Conservation (phyloP, 2,888 invertebrate genomes). For the Amblyjoppa proteus region DNA sequence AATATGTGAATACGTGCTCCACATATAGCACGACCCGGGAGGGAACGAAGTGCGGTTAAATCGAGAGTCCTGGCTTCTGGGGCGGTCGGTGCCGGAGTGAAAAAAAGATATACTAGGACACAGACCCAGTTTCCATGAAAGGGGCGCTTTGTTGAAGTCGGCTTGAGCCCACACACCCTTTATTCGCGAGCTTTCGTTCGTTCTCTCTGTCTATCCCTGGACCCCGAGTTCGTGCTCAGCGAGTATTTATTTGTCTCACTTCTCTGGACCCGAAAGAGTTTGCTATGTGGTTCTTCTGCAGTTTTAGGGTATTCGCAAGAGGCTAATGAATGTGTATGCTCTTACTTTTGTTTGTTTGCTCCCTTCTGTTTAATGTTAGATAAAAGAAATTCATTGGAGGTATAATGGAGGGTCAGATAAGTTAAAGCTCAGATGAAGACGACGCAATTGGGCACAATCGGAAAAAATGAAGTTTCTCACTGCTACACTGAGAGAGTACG, state of each 20-base stretch:
- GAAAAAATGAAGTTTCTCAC: too few species aligned
- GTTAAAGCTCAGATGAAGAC: too few species aligned
- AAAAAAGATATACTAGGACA: conserved; percentile 29
- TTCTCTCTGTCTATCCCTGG: conserved; percentile 31
- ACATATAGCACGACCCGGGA: conserved; percentile 37
- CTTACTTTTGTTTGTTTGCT: neutral
- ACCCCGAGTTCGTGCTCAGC: neutral
- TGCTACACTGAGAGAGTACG: too few species aligned
- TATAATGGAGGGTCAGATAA: too few species aligned
- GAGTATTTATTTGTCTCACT: conserved; percentile 31
- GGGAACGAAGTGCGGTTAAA: conserved; percentile 65
- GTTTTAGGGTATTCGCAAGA: neutral
- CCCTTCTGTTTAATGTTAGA: neutral
- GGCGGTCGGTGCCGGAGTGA: conserved; percentile 22
- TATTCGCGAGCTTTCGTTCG: conserved; percentile 50
- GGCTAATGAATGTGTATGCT: neutral
- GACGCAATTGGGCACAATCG: too few species aligned
- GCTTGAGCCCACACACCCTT: conserved; percentile 62
- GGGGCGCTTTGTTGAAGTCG: conserved; percentile 59
- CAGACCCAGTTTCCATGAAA: conserved; percentile 60
- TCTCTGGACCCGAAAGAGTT: neutral
- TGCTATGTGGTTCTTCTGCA: neutral
- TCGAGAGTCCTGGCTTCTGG: conserved; percentile 46
- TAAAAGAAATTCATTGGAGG: too few species aligned
- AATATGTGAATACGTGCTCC: conserved; percentile 54